phyloP scores from a whole-genome alignment of 2,113 vertebrate genomes.

The Terrapene triunguis region DNA sequence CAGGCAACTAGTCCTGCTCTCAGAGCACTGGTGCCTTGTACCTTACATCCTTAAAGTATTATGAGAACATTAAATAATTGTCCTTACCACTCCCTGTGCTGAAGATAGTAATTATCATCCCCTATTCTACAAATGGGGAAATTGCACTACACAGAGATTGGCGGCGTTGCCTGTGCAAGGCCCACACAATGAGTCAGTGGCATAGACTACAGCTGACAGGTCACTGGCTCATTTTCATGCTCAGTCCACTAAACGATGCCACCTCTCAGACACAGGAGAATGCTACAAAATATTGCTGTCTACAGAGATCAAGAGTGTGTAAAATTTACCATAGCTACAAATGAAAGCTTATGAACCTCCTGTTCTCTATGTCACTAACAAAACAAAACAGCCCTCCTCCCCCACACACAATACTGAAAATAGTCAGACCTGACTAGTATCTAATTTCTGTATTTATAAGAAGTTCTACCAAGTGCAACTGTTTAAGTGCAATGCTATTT shows the following conservation, averaged over 20 bases:
- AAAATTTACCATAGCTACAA: not conserved
- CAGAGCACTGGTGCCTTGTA: not conserved
- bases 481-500: not conserved
- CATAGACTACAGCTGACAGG: not conserved
- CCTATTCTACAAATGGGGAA: too few species aligned
- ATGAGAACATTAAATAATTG: not conserved
- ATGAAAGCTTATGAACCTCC: not conserved
- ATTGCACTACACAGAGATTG: too few species aligned
- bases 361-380: not conserved
- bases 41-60: not conserved
- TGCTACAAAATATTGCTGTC: not conserved
- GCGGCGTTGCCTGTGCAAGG: too few species aligned
- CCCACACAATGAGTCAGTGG: too few species aligned
- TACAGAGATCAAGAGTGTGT: not conserved
- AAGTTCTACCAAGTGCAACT: not conserved
- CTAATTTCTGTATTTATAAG: fast-evolving
- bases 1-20: not conserved
- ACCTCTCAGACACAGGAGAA: not conserved
- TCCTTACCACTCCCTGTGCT: not conserved
- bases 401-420: not conserved
- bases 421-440: not conserved
- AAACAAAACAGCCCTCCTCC: too few species aligned
- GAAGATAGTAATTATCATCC: fast-evolving
- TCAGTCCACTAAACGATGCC: not conserved
- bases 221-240: not conserved